Evolutionary conservation across 2,888 invertebrate genomes (phyloP).

Genomic region (Drosophila aldrichi): DNA sequence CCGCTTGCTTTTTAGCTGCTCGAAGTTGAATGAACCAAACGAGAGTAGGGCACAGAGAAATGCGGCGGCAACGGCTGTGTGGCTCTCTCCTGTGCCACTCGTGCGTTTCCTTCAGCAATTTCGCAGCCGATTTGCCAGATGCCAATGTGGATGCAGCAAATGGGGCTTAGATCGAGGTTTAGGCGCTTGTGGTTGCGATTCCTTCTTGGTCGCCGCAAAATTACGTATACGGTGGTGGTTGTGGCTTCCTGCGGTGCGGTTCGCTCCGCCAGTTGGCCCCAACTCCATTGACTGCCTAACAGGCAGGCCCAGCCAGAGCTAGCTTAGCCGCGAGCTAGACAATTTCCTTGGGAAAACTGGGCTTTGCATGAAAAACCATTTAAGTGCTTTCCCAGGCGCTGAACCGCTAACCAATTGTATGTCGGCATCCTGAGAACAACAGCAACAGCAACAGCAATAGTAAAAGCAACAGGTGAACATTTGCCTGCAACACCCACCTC

Average conservation of each 20-base stretch:
- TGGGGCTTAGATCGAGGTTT: slow-evolving; percentile 52
- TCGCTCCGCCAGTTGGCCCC: slow-evolving; percentile 1
- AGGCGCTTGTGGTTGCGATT: slow-evolving; percentile 54
- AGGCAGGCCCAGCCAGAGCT: slow-evolving; percentile 38
- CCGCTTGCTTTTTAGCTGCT: slow-evolving; percentile 28
- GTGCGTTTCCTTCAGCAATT: slow-evolving; percentile 81
- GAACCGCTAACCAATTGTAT: slow-evolving; percentile 53
- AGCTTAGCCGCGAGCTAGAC: slow-evolving; percentile 33
- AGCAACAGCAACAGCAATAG: slow-evolving; percentile 9
- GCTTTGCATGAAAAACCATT: slow-evolving; percentile 71
- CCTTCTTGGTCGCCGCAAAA: slow-evolving; percentile 72
- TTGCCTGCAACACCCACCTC: slow-evolving; percentile 22
- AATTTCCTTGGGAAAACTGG: slow-evolving; percentile 79
- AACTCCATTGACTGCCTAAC: slow-evolving; percentile 41
- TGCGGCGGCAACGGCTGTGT: slow-evolving; percentile 10
- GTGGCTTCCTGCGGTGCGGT: slow-evolving; percentile 64
- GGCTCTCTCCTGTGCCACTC: slow-evolving; percentile 61
- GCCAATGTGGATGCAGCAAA: slow-evolving; percentile 59
- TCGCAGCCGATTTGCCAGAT: slow-evolving; percentile 67
- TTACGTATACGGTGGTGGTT: slow-evolving; percentile 73
- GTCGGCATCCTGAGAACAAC: slow-evolving; percentile 68
- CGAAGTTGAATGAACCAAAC: slow-evolving; percentile 75
- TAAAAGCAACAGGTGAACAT: slow-evolving; percentile 57
- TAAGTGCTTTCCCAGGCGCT: slow-evolving; percentile 80
- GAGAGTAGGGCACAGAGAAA: slow-evolving; percentile 70